Conservation (phyloP, 2,797 vertebrate genomes). For the Sebastiscus albofasciatus region DNA sequence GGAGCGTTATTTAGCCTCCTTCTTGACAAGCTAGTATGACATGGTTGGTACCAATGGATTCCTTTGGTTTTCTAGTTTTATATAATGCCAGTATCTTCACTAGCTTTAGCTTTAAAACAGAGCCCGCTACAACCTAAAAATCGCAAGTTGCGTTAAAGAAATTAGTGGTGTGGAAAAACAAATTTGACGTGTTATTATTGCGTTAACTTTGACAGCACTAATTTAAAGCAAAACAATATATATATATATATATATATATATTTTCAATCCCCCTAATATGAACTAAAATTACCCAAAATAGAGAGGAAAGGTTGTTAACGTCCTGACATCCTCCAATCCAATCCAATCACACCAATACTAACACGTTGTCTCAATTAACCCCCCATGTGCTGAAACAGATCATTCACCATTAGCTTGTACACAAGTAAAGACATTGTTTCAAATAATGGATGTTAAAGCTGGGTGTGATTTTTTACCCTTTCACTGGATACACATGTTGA, state of each 20-base stretch:
- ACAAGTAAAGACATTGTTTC: background rate
- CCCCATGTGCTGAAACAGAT: background rate
- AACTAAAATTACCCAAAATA: background rate
- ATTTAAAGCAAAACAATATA: background rate
- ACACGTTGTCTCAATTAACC: slow-evolving; percentile 24
- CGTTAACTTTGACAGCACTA: no score
- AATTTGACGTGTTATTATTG: no score
- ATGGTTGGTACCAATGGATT: no score
- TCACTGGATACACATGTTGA: background rate
- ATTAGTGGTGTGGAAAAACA: rapidly evolving
- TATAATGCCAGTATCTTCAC: no score
- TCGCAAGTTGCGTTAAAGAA: no score
- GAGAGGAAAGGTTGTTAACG: background rate
- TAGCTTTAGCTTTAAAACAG: no score
- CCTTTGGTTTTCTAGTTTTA: no score
- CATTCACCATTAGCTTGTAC: slow-evolving; percentile 10
- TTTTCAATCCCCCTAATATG: background rate
- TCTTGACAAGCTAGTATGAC: no score
- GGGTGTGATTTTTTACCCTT: slow-evolving; percentile 12
- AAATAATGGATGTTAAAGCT: slow-evolving; percentile 15
- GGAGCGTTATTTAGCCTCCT: no score
- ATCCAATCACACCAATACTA: slow-evolving; percentile 1
- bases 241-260: no score
- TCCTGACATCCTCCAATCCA: background rate
- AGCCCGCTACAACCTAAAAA: no score